Percentiles rank a stretch among this genome's conserved stretches.
phyloP scores from a whole-genome alignment of 1,140 invertebrate species.

The Ceratina australensis region DNA sequence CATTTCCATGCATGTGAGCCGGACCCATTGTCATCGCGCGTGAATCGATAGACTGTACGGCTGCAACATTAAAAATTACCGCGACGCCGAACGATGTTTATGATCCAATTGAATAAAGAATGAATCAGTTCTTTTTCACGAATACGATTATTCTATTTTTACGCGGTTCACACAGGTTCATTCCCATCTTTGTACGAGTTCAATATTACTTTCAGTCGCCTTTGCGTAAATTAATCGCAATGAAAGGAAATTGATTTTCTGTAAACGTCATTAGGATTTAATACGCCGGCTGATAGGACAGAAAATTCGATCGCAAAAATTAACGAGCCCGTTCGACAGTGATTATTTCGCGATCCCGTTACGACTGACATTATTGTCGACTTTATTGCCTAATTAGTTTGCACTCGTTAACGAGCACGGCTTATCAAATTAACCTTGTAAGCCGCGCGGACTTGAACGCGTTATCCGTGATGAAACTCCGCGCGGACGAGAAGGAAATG shows the following conservation, averaged over 20 bases:
- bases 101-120: constrained; percentile 5
- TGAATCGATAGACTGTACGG: constrained; percentile 33
- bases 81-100: constrained; percentile 28
- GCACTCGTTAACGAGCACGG: constrained; percentile 8
- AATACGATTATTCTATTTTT: not conserved
- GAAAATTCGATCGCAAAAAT: constrained; percentile 23
- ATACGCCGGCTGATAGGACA: not conserved
- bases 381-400: constrained; percentile 33
- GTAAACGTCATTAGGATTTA: not conserved
- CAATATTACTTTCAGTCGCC: not conserved
- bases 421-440: constrained; percentile 18
- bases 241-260: not conserved
- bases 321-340: constrained; percentile 3
- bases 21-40: not conserved
- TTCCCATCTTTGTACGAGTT: no score
- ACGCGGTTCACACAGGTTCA: not conserved
- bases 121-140: not conserved
- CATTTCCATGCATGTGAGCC: constrained; percentile 36
- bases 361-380: constrained; percentile 22
- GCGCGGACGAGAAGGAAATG: not conserved
- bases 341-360: constrained; percentile 17
- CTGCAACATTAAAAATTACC: constrained; percentile 22
- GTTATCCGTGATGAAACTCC: not conserved
- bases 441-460: not conserved
- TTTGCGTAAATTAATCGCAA: not conserved